These are phyloP conservation scores for Procambarus virginalis DNA, from an alignment of 1,140 invertebrate genomes.

Conservation along the genomic window DNA sequence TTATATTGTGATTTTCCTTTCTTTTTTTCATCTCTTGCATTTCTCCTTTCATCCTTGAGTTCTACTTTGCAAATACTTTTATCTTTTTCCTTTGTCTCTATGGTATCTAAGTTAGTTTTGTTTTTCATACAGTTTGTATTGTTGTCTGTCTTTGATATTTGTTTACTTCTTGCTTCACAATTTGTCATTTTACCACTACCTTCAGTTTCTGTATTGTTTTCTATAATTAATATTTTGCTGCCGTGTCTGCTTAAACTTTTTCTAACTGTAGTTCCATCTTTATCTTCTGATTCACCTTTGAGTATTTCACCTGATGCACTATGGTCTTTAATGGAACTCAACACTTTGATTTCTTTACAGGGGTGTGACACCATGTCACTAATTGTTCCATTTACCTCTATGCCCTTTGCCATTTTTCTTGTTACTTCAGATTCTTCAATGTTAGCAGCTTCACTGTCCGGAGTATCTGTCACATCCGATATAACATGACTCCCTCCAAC, in stretches of 20 bases:
- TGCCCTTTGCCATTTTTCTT: neutral
- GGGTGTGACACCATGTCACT: neutral
- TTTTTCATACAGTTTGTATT: neutral
- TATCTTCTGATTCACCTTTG: neutral
- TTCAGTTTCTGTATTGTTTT: neutral
- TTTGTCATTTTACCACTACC: neutral
- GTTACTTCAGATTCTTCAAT: neutral
- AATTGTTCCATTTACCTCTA: neutral
- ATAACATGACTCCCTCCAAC: neutral
- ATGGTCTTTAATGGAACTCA: neutral
- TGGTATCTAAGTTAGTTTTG: too few species aligned
- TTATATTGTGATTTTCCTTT: neutral
- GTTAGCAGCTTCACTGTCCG: neutral
- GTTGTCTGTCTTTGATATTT: neutral
- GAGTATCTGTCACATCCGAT: neutral
- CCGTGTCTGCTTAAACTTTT: neutral
- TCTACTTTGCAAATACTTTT: neutral
- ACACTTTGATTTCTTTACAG: neutral
- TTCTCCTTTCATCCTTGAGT: neutral
- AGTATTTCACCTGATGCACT: neutral
- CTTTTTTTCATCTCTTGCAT: neutral
- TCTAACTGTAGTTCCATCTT: neutral
- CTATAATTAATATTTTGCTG: neutral
- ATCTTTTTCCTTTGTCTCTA: neutral
- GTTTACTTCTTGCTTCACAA: neutral